A percentile compares a stretch with the other conserved stretches of the same genome.
Conservation (phyloP, 2,113 vertebrate species). For the Barbus barbus region DNA sequence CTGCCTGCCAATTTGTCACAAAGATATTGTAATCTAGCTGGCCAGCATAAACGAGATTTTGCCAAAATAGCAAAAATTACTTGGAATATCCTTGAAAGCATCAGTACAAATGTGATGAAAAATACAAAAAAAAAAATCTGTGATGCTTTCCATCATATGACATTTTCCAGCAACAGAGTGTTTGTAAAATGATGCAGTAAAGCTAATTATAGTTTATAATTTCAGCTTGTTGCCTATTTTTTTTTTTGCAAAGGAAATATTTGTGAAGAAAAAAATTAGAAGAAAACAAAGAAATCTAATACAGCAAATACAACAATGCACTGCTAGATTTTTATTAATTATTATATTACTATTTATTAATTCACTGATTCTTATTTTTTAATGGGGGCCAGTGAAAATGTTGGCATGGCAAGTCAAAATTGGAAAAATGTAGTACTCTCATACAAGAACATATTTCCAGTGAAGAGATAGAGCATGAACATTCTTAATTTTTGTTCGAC, state of each 20-base stretch:
- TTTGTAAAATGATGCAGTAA: not conserved
- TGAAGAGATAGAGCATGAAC: not conserved
- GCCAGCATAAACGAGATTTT: not conserved
- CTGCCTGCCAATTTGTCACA: not conserved
- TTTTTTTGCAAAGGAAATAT: not conserved
- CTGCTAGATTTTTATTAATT: not conserved
- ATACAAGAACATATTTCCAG: not conserved
- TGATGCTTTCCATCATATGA: not conserved
- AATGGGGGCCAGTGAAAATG: not conserved
- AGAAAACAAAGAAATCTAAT: not conserved
- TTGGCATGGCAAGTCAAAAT: not conserved
- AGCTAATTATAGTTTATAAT: not conserved
- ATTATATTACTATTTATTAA: not conserved
- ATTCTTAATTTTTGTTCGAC: not conserved
- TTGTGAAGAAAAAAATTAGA: not conserved
- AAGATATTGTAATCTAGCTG: not conserved
- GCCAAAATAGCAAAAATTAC: not conserved
- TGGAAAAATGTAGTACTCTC: not conserved
- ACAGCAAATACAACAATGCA: not conserved
- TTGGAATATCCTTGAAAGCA: not conserved
- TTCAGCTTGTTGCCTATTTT: not conserved
- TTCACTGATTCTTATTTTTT: not conserved
- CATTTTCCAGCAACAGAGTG: not conserved
- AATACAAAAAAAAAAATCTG: not conserved
- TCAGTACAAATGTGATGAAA: not conserved